Base-by-base conservation (phyloP, 2,113 vertebrate genomes). In the Etheostoma cragini region DNA sequence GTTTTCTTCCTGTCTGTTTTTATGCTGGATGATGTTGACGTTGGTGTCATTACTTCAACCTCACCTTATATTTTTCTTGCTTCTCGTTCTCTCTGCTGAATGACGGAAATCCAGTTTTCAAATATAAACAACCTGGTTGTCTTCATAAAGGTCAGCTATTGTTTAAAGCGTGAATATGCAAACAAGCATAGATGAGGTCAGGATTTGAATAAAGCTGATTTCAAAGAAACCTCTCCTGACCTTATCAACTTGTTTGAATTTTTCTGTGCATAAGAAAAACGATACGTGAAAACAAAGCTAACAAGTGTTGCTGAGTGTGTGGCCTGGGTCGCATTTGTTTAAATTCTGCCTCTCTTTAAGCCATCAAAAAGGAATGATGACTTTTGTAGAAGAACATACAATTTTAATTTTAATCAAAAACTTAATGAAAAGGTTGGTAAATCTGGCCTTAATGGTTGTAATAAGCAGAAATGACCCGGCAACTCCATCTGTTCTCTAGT, bases 111-210 rank as follows among this genome's bases (percentile, higher is more conserved):
- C 67, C 22, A 7, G 58, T 61, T 85, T 66, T 76, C 22, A 47
- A 62, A 78, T 26, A 53, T 72, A 72, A 79, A 85, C 73, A 88
- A 65, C 45, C 71, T 68, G 85, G 68, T 84, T 89, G 82, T 89
- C 84, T 79, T 67, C 53, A 21, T 54, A 94, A 94, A 94, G 93
- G 94, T 92, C 90, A 88, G 54, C 73, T 81, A 86, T 89, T 80
- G 84, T 91, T 89, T 60, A 75, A 85, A 5, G 45, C n/a, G 57
- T 73, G 82, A 88, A 89, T 89, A 89, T 93, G 85, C 80, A 89
- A 92, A 92, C 80, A 62, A 38, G 63, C 80, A 78, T 87, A 94
- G 94, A 94, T 94, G 94, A 94, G 94, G 94, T 94, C 91, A 88
- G 66, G 72, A 92, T 95, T 93, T 94, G 90, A 94, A 94, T 94